Evolutionary conservation across 1,140 invertebrate genomes (phyloP).

Genomic region (Brachionus plicatilis): DNA sequence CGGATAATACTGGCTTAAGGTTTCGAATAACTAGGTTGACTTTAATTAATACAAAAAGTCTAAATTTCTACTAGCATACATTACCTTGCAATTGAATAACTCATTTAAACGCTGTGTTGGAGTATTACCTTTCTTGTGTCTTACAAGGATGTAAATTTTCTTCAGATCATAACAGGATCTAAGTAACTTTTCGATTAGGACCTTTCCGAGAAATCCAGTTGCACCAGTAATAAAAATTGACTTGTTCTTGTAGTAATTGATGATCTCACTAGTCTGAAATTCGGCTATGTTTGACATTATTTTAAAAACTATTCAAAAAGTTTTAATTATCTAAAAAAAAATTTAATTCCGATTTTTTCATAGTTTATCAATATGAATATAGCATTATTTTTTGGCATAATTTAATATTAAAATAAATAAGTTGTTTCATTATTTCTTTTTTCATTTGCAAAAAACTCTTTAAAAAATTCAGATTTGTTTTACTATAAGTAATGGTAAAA

Average conservation of each 20-base stretch:
- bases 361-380: neutral
- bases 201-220: constrained; percentile 42
- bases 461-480: neutral
- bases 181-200: constrained; percentile 41
- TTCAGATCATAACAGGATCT: constrained; percentile 40
- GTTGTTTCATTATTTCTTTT: neutral
- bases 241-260: constrained; percentile 35
- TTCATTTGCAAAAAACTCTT: neutral
- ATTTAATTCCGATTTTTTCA: neutral
- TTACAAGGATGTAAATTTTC: constrained; percentile 41
- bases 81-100: constrained; percentile 29
- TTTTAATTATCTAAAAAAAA: neutral
- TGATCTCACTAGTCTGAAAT: constrained; percentile 29
- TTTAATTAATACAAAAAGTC: neutral
- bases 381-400: neutral
- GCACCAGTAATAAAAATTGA: constrained; percentile 42
- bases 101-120: constrained; percentile 23
- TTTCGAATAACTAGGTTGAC: constrained; percentile 17
- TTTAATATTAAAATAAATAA: neutral
- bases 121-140: constrained; percentile 40
- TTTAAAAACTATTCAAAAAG: neutral
- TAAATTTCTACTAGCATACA: neutral
- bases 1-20: constrained; percentile 25
- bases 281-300: neutral
- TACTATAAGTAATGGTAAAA: neutral